Conservation (phyloP, 1,140 invertebrate species). For the Hetaerina americana region DNA sequence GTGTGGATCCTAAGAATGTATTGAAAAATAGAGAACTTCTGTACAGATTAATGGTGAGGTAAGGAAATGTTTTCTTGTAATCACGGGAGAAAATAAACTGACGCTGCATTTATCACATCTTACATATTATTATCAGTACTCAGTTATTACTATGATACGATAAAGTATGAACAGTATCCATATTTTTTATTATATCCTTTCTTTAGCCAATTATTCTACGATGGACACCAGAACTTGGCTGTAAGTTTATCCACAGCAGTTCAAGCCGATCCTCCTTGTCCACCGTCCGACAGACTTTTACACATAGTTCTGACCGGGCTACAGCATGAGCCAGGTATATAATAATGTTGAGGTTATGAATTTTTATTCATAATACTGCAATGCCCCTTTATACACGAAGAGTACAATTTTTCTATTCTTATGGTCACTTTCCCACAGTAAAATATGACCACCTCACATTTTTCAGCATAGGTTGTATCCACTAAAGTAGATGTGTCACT, state of each 20-base stretch:
- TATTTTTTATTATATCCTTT: slow-evolving; percentile 8
- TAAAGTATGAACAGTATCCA: slow-evolving; percentile 2
- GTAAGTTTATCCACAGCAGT: slow-evolving; percentile 64
- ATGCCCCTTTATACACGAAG: too few relatives aligned
- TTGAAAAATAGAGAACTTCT: slow-evolving; percentile 70
- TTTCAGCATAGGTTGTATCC: too few relatives aligned
- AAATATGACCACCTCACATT: too few relatives aligned
- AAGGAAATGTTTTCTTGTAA: slow-evolving; percentile 16
- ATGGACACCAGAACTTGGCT: slow-evolving; percentile 85
- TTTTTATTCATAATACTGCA: too few relatives aligned
- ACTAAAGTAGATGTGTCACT: too few relatives aligned
- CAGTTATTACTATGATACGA: too few relatives aligned
- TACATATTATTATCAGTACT: too few relatives aligned
- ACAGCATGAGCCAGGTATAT: slow-evolving; percentile 62
- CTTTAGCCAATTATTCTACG: slow-evolving; percentile 76
- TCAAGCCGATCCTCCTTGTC: slow-evolving; percentile 81
- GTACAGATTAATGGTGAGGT: slow-evolving; percentile 83
- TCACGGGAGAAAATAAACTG: slow-evolving; percentile 11
- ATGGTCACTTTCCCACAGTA: too few relatives aligned
- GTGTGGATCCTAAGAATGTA: slow-evolving; percentile 47
- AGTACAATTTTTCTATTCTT: too few relatives aligned
- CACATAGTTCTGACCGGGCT: slow-evolving; percentile 76
- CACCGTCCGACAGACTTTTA: slow-evolving; percentile 83
- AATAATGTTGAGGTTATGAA: too few relatives aligned
- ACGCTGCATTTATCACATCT: slow-evolving; percentile 14